Conservation (phyloP, 2,888 invertebrate genomes). For the Aleiodes leptofemur region DNA sequence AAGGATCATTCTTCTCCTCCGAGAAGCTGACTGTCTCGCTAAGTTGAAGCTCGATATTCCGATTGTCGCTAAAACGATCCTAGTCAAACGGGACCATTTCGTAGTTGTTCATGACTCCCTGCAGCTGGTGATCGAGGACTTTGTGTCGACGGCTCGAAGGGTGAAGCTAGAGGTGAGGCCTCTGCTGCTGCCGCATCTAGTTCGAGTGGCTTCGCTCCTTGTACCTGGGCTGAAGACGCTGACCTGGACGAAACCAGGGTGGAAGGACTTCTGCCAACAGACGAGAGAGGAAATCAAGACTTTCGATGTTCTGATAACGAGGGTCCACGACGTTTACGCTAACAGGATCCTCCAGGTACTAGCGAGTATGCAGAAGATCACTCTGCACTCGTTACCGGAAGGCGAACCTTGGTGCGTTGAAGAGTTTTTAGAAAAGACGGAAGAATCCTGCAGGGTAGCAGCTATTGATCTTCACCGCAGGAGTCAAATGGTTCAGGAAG, state of each 20-base stretch:
- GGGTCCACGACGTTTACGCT: constrained; percentile 92
- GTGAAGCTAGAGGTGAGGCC: constrained; percentile 94
- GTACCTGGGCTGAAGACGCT: constrained; percentile 88
- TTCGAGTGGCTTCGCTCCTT: constrained; percentile 87
- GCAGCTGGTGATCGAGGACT: constrained; percentile 87
- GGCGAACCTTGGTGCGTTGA: constrained; percentile 92
- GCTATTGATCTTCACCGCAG: constrained; percentile 88
- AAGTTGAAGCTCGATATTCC: constrained; percentile 90
- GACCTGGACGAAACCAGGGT: constrained; percentile 91
- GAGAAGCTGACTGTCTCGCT: constrained; percentile 90
- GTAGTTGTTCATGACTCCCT: constrained; percentile 85
- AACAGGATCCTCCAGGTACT: constrained; percentile 93
- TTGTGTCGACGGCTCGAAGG: constrained; percentile 82
- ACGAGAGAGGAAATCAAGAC: constrained; percentile 87
- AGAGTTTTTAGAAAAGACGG: constrained; percentile 89
- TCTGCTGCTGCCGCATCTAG: constrained; percentile 90
- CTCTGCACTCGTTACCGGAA: constrained; percentile 87
- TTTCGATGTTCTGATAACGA: constrained; percentile 85
- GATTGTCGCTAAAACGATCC: constrained; percentile 86
- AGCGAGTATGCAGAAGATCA: constrained; percentile 90
- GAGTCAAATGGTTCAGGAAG: constrained; percentile 93
- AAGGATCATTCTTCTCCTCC: constrained; percentile 84
- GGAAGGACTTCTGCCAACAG: constrained; percentile 86
- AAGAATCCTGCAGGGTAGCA: constrained; percentile 85
- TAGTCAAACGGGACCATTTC: constrained; percentile 87